phyloP scores from a whole-genome alignment of 2,797 vertebrate species.

The Gymnoscopelus microlampas region DNA sequence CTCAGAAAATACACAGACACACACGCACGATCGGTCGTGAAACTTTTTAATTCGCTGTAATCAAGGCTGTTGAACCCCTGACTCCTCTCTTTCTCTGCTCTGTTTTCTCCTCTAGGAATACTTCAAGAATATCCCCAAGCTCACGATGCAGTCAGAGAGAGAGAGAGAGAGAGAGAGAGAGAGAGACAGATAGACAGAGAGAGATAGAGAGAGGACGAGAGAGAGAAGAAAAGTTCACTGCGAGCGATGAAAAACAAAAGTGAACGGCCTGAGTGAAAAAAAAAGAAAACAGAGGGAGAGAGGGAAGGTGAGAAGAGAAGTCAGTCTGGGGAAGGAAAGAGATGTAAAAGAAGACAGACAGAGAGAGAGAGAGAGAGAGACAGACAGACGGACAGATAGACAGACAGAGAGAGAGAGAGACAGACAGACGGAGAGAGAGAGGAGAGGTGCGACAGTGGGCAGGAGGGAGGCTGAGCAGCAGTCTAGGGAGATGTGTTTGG shows the following conservation, averaged over 20 bases:
- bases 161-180: slow-evolving; percentile 16
- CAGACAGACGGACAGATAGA: too few species aligned
- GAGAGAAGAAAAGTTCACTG: neutral
- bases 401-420: too few species aligned
- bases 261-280: neutral
- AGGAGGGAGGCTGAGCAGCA: slow-evolving; percentile 55
- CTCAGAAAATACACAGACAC: slow-evolving; percentile 7
- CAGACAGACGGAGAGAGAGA: too few species aligned
- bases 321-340: slow-evolving; percentile 25
- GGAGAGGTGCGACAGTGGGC: slow-evolving; percentile 7
- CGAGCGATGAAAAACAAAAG: too few species aligned
- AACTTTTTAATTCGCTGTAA: slow-evolving; percentile 72
- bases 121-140: slow-evolving; percentile 40
- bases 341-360: neutral
- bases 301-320: neutral
- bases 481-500: slow-evolving; percentile 70
- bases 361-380: neutral
- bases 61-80: slow-evolving; percentile 45
- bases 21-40: slow-evolving; percentile 42
- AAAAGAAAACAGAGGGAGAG: neutral
- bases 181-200: slow-evolving; percentile 23
- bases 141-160: slow-evolving; percentile 9
- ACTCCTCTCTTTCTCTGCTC: neutral
- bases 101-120: slow-evolving; percentile 53
- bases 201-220: slow-evolving; percentile 14